phyloP scores from a whole-genome alignment of 1,140 invertebrate species.

The Watersipora subatra region DNA sequence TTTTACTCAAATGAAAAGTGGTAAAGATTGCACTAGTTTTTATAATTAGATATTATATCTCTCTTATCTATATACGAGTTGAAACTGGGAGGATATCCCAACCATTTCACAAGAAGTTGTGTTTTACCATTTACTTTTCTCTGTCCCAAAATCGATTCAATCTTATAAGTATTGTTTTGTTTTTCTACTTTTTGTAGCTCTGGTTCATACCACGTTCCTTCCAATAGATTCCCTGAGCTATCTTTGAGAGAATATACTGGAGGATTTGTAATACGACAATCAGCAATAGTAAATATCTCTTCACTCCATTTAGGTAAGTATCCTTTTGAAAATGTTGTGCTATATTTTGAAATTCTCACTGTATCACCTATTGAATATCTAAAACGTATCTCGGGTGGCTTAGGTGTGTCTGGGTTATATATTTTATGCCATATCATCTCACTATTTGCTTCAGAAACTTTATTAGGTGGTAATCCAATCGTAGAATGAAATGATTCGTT shows the following conservation, averaged over 20 bases:
- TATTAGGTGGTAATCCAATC: conserved; percentile 31
- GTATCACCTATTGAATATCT: conserved; percentile 15
- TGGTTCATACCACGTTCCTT: conserved; percentile 7
- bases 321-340: conserved; percentile 14
- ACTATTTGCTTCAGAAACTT: conserved; percentile 19
- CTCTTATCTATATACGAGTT: not conserved
- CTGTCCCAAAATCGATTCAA: not conserved
- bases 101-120: not conserved
- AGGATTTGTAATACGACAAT: conserved; percentile 12
- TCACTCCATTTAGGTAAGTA: conserved; percentile 18
- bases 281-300: conserved; percentile 17
- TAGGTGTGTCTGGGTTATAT: not conserved
- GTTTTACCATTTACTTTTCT: not conserved
- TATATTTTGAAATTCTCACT: conserved; percentile 17
- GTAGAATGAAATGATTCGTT: conserved; percentile 37
- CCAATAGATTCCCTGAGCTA: conserved; percentile 9
- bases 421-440: not conserved
- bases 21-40: not conserved
- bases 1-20: not conserved
- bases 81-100: not conserved
- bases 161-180: not conserved
- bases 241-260: conserved; percentile 11
- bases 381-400: not conserved
- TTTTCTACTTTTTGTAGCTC: conserved; percentile 3
- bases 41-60: not conserved